These are phyloP conservation scores for Echeneis naucrates DNA, from an alignment of 2,797 vertebrate species.

Conservation along the genomic window DNA sequence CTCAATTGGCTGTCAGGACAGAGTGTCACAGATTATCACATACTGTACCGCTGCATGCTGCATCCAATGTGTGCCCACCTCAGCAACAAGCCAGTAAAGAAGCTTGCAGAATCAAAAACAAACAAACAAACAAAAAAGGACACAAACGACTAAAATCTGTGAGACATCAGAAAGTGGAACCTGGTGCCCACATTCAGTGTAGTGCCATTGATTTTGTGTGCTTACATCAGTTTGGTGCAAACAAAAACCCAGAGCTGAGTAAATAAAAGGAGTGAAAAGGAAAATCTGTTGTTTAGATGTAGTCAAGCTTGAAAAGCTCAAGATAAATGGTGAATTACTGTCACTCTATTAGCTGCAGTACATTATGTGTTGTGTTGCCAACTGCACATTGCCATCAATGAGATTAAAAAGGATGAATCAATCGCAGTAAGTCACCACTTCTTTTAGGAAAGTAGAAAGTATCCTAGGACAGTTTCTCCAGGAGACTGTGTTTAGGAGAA, in stretches of 20 bases:
- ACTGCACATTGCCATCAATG: constrained; percentile 9
- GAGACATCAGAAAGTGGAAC: constrained; percentile 45
- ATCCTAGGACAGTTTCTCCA: too few species aligned
- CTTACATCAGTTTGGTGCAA: constrained; percentile 13
- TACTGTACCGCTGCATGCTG: constrained; percentile 46
- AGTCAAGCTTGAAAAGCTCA: not conserved
- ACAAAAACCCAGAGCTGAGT: not conserved
- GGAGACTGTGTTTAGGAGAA: not conserved
- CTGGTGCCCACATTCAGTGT: not conserved
- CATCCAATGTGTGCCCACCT: constrained; percentile 63
- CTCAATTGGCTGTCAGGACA: constrained; percentile 59
- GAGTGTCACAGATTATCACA: constrained; percentile 60
- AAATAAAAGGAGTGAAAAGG: not conserved
- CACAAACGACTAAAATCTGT: constrained; percentile 32
- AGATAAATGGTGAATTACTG: constrained; percentile 35
- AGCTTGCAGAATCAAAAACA: constrained; percentile 46
- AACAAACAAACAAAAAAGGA: not conserved
- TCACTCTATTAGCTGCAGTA: constrained; percentile 31
- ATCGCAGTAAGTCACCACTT: not conserved
- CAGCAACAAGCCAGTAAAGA: constrained; percentile 60
- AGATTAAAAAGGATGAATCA: constrained; percentile 15
- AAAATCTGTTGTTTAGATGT: not conserved
- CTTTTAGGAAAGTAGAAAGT: not conserved
- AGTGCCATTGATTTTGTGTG: not conserved
- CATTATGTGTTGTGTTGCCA: constrained; percentile 10